phyloP scores from a whole-genome alignment of 2,888 invertebrate genomes.

The Oscheius myriophilus region DNA sequence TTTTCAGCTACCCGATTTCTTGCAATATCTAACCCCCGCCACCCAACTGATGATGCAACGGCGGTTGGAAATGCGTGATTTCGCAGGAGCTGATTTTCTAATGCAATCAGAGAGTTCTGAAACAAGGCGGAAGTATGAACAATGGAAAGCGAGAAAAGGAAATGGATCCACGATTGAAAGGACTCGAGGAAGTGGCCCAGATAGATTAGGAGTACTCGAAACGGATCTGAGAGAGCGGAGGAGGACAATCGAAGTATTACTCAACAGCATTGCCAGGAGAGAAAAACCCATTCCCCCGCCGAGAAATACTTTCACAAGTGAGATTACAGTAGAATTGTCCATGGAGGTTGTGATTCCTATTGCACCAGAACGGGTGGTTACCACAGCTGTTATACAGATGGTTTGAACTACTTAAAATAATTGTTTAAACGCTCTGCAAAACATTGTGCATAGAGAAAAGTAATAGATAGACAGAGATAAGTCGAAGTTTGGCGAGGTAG shows the following conservation, averaged over 20 bases:
- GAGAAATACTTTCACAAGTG: too few species aligned
- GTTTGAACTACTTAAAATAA: too few species aligned
- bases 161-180: slow-evolving; percentile 3
- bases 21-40: slow-evolving; percentile 9
- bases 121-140: slow-evolving; percentile 7
- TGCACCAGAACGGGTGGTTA: too few species aligned
- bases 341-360: too few species aligned
- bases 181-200: neutral
- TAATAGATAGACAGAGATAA: too few species aligned
- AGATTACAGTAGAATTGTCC: too few species aligned
- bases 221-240: slow-evolving; percentile 9
- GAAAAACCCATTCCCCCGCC: too few species aligned
- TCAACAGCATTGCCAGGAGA: neutral
- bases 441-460: too few species aligned
- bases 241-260: neutral
- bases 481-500: too few species aligned
- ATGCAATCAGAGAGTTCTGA: slow-evolving; percentile 17
- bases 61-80: slow-evolving; percentile 8
- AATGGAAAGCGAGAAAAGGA: slow-evolving; percentile 14
- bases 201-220: slow-evolving; percentile 10
- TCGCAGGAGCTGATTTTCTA: slow-evolving; percentile 13
- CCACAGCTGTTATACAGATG: too few species aligned
- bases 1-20: slow-evolving; percentile 7
- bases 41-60: slow-evolving; percentile 19
- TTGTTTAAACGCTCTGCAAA: too few species aligned